phyloP scores from a whole-genome alignment of 2,888 invertebrate genomes.

The Hoplodrina ambigua region DNA sequence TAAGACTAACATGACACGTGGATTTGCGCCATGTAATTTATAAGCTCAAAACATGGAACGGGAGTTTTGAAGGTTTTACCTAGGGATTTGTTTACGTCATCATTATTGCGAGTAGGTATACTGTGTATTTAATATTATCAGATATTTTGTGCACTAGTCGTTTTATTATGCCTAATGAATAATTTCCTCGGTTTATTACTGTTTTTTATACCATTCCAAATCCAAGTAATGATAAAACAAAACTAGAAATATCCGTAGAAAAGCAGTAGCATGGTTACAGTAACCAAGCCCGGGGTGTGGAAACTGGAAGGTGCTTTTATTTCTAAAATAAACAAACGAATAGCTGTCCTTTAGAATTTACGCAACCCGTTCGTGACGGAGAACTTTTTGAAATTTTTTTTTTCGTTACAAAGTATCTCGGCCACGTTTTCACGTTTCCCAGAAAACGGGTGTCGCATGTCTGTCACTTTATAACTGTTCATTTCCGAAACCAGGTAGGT shows the following conservation, averaged over 20 bases:
- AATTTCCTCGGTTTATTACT: not conserved
- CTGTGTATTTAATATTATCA: not conserved
- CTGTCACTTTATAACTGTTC: slow-evolving; percentile 18
- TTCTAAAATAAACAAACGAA: slow-evolving; percentile 62
- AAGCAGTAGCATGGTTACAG: slow-evolving; percentile 37
- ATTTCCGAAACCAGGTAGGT: slow-evolving; percentile 15
- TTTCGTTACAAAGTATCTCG: slow-evolving; percentile 3
- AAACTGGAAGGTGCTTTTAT: slow-evolving; percentile 54
- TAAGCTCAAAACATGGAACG: slow-evolving; percentile 39
- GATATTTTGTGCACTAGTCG: too few species aligned
- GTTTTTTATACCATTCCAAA: not conserved
- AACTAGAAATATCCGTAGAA: slow-evolving; percentile 14
- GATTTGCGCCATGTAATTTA: slow-evolving; percentile 35
- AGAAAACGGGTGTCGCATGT: slow-evolving; percentile 31
- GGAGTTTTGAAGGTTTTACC: slow-evolving; percentile 27
- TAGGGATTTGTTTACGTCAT: slow-evolving; percentile 23
- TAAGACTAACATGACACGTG: slow-evolving; percentile 46
- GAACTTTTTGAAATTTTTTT: slow-evolving; percentile 33
- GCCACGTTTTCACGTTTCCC: slow-evolving; percentile 2
- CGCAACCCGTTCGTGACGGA: slow-evolving; percentile 46
- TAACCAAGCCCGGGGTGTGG: slow-evolving; percentile 30
- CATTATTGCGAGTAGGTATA: not conserved
- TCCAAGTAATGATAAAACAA: not conserved
- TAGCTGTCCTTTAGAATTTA: slow-evolving; percentile 58
- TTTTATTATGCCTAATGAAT: not conserved